Evolutionary conservation across 2,113 vertebrate genomes (phyloP).

Genomic region (Candoia aspera): DNA sequence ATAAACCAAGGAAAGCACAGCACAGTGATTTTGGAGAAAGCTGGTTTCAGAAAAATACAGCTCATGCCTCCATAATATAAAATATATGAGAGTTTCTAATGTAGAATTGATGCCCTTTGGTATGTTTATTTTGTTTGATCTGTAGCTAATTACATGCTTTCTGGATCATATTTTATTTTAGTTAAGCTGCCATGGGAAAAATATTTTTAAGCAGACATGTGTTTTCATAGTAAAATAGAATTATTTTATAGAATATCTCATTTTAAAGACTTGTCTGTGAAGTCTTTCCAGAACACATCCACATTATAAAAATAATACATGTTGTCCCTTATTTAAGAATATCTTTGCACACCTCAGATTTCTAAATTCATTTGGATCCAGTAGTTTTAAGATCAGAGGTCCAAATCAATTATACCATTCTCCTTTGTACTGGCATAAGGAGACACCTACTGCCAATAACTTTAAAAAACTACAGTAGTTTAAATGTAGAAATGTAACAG

Average conservation of each 20-base stretch:
- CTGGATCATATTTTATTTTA: neutral
- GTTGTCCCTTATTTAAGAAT: neutral
- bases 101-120: neutral
- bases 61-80: neutral
- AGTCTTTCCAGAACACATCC: neutral
- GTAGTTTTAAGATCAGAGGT: neutral
- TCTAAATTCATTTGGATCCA: neutral
- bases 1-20: neutral
- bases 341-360: neutral
- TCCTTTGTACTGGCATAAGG: accelerated
- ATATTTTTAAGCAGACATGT: neutral
- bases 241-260: neutral
- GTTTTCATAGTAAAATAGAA: neutral
- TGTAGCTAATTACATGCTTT: neutral
- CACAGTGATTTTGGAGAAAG: neutral
- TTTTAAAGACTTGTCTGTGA: neutral
- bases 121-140: neutral
- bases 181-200: neutral
- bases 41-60: neutral
- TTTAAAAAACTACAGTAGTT: neutral
- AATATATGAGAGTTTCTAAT: neutral
- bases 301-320: neutral
- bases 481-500: neutral
- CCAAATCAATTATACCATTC: neutral
- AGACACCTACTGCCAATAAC: neutral